Base-by-base conservation (phyloP, 1,140 invertebrate genomes). In the Bombus balteatus region DNA sequence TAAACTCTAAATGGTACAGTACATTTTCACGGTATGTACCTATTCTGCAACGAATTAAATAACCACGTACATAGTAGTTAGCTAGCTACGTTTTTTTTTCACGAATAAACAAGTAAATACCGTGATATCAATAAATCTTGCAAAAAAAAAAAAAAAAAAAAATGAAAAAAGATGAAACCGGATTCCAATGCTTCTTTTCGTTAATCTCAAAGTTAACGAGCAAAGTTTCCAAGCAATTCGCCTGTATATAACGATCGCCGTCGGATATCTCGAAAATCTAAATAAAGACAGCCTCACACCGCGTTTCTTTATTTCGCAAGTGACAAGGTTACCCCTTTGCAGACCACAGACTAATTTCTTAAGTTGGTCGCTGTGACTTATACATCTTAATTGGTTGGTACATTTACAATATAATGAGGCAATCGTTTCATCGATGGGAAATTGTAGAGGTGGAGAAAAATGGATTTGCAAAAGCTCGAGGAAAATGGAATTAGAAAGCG, bases 211-310 rank as follows among this genome's bases (percentile, higher is more conserved):
- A 73, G 22, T 15, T 9, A 41, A 72, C 22, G 9, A 25, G n/a
- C 18, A 22, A 22, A 13, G 2, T 4, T n/a, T 9, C 3, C 5
- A 41, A 72, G 37, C 12, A 10, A 12, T 25, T 25, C 68, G 79
- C 18, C 18, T 39, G 47, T 72, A 71, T 59, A 47, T 41, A 53
- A 81, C 25, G 47, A 32, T 37, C 28, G 37, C n/a, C 12, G 47
- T 32, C 10, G 22, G 47, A 59, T 81, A 81, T 81, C 59, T 81
- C 53, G 32, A 25, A 72, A 81, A 43, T 81, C 79, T 81, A 81
- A 72, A 57, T 81, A 81, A 73, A 81, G 79, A 47, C 25, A 53
- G 1, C 18, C 47, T 53, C 22, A 5, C 28, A 32, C 3, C 18
- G 22, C 22, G 18, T n/a, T 81, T 73, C 70, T 43, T 72, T 73